Conservation (phyloP, 2,888 invertebrate species). For the Dryocosmus kuriphilus region DNA sequence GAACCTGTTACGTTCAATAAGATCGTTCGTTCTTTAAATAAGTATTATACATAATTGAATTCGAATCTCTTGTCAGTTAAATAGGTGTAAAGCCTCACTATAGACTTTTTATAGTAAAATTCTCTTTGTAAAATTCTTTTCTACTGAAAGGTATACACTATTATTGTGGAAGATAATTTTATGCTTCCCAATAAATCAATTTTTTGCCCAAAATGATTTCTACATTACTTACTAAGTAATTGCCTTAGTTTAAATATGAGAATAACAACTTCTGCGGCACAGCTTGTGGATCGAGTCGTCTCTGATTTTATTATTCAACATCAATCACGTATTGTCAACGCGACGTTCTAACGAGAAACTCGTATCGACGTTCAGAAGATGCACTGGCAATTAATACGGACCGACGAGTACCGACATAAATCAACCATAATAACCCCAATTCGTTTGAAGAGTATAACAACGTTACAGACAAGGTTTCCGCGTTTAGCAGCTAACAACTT, state of each 20-base stretch:
- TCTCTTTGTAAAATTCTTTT: not conserved
- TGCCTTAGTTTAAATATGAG: conserved; percentile 34
- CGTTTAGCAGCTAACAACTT: conserved; percentile 39
- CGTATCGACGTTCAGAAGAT: conserved; percentile 36
- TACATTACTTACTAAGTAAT: conserved; percentile 5
- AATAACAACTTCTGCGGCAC: not conserved
- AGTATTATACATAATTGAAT: no score
- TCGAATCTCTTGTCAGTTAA: no score
- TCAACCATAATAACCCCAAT: conserved; percentile 59
- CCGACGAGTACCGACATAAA: conserved; percentile 49
- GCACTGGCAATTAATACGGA: conserved; percentile 39
- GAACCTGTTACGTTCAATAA: no score
- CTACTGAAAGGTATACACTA: not conserved
- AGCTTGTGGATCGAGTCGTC: not conserved
- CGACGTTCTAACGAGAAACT: conserved; percentile 35
- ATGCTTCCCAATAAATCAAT: not conserved
- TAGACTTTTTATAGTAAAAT: no score
- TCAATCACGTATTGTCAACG: conserved; percentile 41
- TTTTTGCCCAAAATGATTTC: conserved; percentile 9
- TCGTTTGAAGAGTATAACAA: conserved; percentile 54
- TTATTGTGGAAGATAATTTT: not conserved
- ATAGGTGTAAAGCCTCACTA: no score
- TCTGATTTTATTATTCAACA: conserved; percentile 37
- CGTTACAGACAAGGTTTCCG: conserved; percentile 33
- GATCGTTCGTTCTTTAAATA: no score